These are phyloP conservation scores for Yoshiicerus persimilis DNA, from an alignment of 1,140 invertebrate species.

Conservation along the genomic window DNA sequence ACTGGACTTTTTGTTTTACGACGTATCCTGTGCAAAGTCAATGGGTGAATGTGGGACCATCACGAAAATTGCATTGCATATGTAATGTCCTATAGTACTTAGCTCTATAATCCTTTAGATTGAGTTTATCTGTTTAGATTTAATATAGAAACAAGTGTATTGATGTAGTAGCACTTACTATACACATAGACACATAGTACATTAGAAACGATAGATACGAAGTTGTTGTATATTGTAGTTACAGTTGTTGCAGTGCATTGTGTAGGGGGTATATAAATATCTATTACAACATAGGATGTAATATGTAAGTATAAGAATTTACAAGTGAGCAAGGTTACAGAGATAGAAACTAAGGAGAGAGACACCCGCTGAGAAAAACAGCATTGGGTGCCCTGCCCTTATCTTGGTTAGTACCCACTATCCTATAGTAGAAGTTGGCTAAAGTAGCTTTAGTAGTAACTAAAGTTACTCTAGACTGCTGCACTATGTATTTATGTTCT, in stretches of 20 bases:
- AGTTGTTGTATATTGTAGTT: neutral
- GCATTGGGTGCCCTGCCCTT: slow-evolving; percentile 9
- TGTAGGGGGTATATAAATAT: no score
- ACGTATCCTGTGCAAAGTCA: neutral
- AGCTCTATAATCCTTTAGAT: neutral
- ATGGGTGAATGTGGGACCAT: neutral
- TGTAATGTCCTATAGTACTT: neutral
- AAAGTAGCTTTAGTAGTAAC: neutral
- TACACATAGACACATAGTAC: neutral
- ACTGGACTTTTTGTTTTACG: neutral
- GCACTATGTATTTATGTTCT: neutral
- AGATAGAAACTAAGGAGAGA: neutral
- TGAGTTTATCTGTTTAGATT: neutral
- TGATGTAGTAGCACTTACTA: no score
- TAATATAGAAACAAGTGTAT: no score
- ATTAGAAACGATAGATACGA: neutral
- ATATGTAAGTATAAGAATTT: no score
- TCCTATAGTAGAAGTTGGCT: neutral
- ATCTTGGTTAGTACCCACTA: neutral
- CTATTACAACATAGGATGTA: no score
- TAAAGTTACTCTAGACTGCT: neutral
- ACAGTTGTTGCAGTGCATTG: no score
- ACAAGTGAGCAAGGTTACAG: neutral
- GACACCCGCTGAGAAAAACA: slow-evolving; percentile 1
- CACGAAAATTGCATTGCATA: neutral